phyloP scores from a whole-genome alignment of 2,113 vertebrate species.

The Pseudonaja textilis region DNA sequence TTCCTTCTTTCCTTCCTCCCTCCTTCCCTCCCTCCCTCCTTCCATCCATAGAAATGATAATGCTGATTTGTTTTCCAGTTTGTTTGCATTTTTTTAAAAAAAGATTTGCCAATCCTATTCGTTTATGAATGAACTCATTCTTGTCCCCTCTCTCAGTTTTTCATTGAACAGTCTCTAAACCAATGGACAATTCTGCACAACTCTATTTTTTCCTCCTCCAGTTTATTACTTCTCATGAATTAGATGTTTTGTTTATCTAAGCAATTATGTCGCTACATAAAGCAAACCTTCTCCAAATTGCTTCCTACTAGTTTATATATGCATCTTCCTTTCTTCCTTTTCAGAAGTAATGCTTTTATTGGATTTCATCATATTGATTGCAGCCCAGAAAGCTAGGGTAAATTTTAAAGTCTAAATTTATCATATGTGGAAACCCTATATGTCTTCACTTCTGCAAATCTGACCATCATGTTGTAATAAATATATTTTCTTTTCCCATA shows the following conservation, averaged over 20 bases:
- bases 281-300: not conserved
- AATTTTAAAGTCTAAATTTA: slow-evolving; percentile 21
- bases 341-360: slow-evolving; percentile 9
- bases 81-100: not conserved
- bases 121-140: not conserved
- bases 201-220: not conserved
- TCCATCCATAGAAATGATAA: not conserved
- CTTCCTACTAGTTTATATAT: not conserved
- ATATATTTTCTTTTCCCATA: not conserved
- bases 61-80: not conserved
- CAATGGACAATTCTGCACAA: not conserved
- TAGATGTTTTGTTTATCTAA: not conserved
- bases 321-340: not conserved
- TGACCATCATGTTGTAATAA: not conserved
- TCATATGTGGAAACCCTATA: not conserved
- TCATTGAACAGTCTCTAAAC: not conserved
- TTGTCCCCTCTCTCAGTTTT: not conserved
- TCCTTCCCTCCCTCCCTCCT: accelerated
- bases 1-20: too few relatives aligned
- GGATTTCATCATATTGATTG: slow-evolving; percentile 15
- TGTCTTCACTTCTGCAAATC: slow-evolving; percentile 10
- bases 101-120: not conserved
- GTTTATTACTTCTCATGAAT: not conserved
- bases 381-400: not conserved
- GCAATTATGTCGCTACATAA: not conserved